Evolutionary conservation across 2,888 invertebrate genomes (phyloP), one percentile per base, ranked within the genome.

Genomic region (Parnassius orleans): DNA sequence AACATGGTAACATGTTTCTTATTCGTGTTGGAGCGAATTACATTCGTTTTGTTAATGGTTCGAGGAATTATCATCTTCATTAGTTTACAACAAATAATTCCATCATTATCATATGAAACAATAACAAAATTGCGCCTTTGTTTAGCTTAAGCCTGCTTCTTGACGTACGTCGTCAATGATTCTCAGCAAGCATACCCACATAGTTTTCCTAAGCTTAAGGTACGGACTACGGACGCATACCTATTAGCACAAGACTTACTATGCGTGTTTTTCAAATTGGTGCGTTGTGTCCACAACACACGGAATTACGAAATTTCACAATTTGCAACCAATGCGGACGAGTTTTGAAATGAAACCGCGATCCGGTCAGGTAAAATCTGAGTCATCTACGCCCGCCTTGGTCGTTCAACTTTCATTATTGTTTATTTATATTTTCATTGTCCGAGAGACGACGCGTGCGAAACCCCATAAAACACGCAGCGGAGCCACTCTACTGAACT

Each of bases 401-500:
- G 88, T 84, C 89, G 82, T 89, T 89, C 89, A 90, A 88, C 89
- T 86, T 86, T 76, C 81, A 76, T 83, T 82, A 85, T 84, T 84
- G 81, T 86, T 87, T 85, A 82, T 86, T 84, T 84, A 80, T 84
- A 73, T 83, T 83, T 83, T 86, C 84, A 83, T 79, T 80, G 78
- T 77, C 72, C 68, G 74, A 41, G 61, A 57, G 67, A 66, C 80
- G 82, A 83, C 82, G 82, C 80, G 79, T 79, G 81, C 78, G 81
- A 50, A 15, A 50, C 68, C 56, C 68, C 69, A 66, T 68, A 69
- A 69, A 67, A 53, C 66, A 71, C 56, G 9, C 51, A 56, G 61
- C 44, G 33, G 33, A 52, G 43, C 43, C 14, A 44, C n/a, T 11
- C 51, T 46, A 14, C 9, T 33, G 14, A 52, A 33, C 5, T 52